Evolutionary conservation across 1,140 invertebrate species (phyloP).

Genomic region (Halictus rubicundus): DNA sequence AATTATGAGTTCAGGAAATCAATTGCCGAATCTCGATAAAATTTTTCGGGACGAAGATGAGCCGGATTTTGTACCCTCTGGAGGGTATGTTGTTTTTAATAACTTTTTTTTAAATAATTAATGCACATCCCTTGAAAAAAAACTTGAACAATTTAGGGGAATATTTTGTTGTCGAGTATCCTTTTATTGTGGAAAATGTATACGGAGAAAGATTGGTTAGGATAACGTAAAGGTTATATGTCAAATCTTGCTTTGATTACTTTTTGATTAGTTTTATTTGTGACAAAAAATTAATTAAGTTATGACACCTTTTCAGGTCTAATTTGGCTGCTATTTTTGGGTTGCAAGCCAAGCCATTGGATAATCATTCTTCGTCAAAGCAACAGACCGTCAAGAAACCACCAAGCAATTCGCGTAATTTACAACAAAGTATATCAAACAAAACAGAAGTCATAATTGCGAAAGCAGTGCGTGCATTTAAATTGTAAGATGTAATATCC

Average conservation of each 20-base stretch:
- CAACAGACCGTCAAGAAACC: conserved; percentile 45
- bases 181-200: neutral
- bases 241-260: neutral
- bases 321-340: conserved; percentile 72
- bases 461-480: conserved; percentile 73
- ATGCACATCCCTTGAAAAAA: neutral
- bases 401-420: conserved; percentile 35
- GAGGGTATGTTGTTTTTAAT: conserved; percentile 59
- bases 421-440: conserved; percentile 47
- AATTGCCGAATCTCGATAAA: conserved; percentile 69
- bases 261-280: neutral
- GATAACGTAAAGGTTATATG: conserved; percentile 12
- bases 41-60: conserved; percentile 72
- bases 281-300: no score
- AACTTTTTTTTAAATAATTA: neutral
- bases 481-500: conserved; percentile 65
- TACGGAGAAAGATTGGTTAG: neutral
- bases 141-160: neutral
- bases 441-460: conserved; percentile 73
- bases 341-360: conserved; percentile 44
- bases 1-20: conserved; percentile 63
- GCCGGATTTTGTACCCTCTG: conserved; percentile 65
- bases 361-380: conserved; percentile 19
- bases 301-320: conserved; percentile 59
- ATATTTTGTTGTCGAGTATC: neutral